A percentile compares a stretch with the other conserved stretches of the same genome.
These are phyloP conservation scores for Lepilemur septentrionalis DNA, from an alignment of 2,797 vertebrate species.

Conservation along the genomic window DNA sequence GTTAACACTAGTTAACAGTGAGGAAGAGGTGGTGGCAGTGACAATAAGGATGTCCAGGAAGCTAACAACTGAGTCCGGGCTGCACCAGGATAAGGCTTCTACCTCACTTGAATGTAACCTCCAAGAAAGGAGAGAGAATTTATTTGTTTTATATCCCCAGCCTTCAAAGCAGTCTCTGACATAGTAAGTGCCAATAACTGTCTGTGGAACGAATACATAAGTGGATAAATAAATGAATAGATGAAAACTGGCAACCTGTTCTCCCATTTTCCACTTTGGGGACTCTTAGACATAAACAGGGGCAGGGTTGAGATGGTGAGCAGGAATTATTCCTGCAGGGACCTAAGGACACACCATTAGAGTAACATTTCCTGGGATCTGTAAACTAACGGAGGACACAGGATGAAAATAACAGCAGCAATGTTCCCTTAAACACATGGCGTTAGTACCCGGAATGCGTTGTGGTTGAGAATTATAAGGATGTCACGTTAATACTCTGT, in stretches of 20 bases:
- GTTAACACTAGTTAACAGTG: neutral
- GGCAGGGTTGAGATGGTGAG: neutral
- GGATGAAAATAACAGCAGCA: neutral
- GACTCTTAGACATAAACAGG: neutral
- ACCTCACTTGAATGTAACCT: neutral
- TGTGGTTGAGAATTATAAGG: neutral
- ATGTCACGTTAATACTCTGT: neutral
- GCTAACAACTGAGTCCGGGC: rapidly evolving
- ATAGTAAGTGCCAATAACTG: neutral
- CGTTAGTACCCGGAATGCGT: neutral
- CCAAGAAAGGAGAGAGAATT: neutral
- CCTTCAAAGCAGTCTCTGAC: neutral
- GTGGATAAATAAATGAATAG: neutral
- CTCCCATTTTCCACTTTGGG: neutral
- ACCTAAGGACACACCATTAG: neutral
- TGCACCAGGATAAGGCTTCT: neutral
- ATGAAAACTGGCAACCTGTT: neutral
- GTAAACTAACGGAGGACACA: neutral
- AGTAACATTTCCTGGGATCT: neutral
- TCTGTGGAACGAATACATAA: neutral
- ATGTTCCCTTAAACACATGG: neutral
- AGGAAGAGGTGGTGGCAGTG: neutral
- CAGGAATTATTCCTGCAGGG: neutral
- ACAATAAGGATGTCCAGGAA: neutral
- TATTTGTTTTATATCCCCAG: neutral